These are phyloP conservation scores for Melanocharis versteri DNA, from an alignment of 2,113 vertebrate genomes.

Conservation along the genomic window DNA sequence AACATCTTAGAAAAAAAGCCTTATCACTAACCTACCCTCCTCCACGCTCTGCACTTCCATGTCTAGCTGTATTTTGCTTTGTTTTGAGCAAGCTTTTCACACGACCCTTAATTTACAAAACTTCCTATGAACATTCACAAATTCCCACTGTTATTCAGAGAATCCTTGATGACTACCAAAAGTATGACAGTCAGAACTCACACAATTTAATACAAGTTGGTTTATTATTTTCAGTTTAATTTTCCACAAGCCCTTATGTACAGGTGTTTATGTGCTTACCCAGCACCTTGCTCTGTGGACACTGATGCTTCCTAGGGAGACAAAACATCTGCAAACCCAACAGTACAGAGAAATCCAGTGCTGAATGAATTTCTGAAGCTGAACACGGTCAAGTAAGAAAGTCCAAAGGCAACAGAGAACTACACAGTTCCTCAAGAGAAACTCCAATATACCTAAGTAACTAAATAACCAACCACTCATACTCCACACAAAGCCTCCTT, in stretches of 20 bases:
- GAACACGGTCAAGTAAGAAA: not conserved
- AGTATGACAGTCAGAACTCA: not conserved
- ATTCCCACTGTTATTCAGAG: not conserved
- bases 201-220: not conserved
- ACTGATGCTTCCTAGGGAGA: not conserved
- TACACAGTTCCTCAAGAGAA: not conserved
- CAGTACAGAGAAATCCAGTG: not conserved
- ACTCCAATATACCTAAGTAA: not conserved
- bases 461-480: not conserved
- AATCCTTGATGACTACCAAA: not conserved
- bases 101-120: not conserved
- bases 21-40: not conserved
- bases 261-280: not conserved
- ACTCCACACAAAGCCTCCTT: not conserved
- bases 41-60: not conserved
- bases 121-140: not conserved
- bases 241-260: rapidly evolving
- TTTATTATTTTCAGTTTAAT: not conserved
- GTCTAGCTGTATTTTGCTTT: not conserved
- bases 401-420: not conserved
- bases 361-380: not conserved
- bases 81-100: not conserved
- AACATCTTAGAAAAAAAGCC: not conserved
- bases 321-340: not conserved
- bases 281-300: not conserved